Base-by-base conservation (phyloP, 2,888 invertebrate species). In the Notodonta ziczac region DNA sequence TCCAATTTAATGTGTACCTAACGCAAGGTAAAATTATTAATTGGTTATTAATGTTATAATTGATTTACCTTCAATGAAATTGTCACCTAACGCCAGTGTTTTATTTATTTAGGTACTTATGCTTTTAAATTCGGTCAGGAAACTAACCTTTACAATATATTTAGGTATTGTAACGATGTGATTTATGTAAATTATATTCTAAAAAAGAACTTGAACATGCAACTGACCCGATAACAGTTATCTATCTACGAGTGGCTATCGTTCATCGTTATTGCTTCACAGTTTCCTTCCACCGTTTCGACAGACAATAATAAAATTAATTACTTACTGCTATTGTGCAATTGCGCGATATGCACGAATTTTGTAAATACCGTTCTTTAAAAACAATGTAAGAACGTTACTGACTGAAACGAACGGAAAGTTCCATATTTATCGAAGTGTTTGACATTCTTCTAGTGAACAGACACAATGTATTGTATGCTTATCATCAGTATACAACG, bases 201-300 rank as follows among this genome's bases (percentile, higher is more conserved):
- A 42, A 42, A 42, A 42, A 24, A 51, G n/a, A 66, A 60, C 57
- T 61, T 56, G 50, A 66, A 68, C 67, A 52, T 63, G 58, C 51
- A 60, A 56, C 51, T 59, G 59, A 62, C 39, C 59, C 63, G 70
- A 70, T 81, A 82, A 75, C 72, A 58, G 71, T 74, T 81, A 78
- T 81, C 78, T 81, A 78, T 81, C 78, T 77, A 60, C 71, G 73
- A 81, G 75, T 77, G 76, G 63, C 57, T 64, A 65, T 66, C 70
- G 67, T 69, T 73, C 66, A 71, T 73, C 62, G 65, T 59, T 74
- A 72, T 74, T 74, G 72, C 70, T 69, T 67, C 67, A 76, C 64
- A 59, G 63, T 72, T 76, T 74, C 76, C 74, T 77, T 63, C 74
- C 67, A 70, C 62, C 61, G 66, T 78, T 77, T 77, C 71, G 61